A percentile compares a stretch with the other conserved stretches of the same genome.
These are phyloP conservation scores for Ageneiosus marmoratus DNA, from an alignment of 2,113 vertebrate genomes.

Conservation along the genomic window DNA sequence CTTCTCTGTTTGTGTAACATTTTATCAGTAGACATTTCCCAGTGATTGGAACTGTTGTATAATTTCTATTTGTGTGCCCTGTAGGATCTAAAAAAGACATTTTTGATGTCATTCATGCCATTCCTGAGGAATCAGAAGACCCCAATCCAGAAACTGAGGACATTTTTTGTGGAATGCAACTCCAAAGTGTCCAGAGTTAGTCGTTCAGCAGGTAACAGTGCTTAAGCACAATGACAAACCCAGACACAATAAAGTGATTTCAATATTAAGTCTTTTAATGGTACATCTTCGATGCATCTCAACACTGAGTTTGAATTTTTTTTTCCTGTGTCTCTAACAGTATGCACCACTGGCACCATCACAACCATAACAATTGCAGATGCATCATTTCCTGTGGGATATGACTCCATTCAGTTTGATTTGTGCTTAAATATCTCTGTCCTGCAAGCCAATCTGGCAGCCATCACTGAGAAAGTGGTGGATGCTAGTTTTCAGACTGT, in stretches of 20 bases:
- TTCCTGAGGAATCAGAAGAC: constrained; percentile 6
- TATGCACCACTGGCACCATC: constrained; percentile 40
- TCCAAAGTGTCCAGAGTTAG: neutral
- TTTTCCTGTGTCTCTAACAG: constrained; percentile 2
- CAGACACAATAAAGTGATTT: neutral
- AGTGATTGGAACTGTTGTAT: neutral
- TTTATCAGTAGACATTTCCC: neutral
- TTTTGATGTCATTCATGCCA: constrained; percentile 7
- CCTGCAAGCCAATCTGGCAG: constrained; percentile 46
- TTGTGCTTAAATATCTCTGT: constrained; percentile 37
- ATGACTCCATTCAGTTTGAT: constrained; percentile 33
- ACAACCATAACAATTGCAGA: constrained; percentile 39
- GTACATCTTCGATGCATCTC: neutral
- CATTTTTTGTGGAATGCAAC: constrained; percentile 3
- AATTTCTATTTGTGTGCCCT: neutral
- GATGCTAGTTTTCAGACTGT: constrained; percentile 26
- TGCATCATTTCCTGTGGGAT: constrained; percentile 47
- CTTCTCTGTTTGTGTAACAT: neutral
- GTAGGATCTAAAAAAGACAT: neutral
- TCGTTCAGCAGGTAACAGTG: neutral
- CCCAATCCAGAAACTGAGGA: neutral
- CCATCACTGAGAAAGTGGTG: constrained; percentile 52
- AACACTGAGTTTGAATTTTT: neutral
- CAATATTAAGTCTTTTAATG: neutral
- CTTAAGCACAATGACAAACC: neutral